Percentiles rank a stretch among this genome's conserved stretches.
phyloP scores from a whole-genome alignment of 1,140 invertebrate species.

The Ectropis grisescens region DNA sequence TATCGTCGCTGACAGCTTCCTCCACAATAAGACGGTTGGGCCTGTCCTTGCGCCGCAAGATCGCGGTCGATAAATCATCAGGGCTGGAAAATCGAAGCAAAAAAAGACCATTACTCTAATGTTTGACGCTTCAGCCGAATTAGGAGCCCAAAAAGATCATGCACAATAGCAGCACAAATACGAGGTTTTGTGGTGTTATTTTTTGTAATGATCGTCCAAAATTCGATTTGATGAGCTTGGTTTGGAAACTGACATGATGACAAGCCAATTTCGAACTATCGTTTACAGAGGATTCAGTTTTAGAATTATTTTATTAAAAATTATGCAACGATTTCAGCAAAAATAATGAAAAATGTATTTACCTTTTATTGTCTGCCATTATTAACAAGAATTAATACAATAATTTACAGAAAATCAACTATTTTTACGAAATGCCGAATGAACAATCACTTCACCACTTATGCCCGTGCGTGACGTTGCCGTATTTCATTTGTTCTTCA shows the following conservation, averaged over 20 bases:
- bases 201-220: conserved; percentile 11
- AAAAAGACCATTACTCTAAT: conserved; percentile 5
- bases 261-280: conserved; percentile 62
- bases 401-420: conserved; percentile 34
- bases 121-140: too few species aligned
- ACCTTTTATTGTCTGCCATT: conserved; percentile 74
- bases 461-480: conserved; percentile 63
- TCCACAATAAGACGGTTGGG: conserved; percentile 98
- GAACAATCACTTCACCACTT: conserved; percentile 45
- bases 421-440: conserved; percentile 53
- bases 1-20: conserved; percentile 98
- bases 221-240: conserved; percentile 12
- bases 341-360: too few species aligned
- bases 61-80: conserved; percentile 98
- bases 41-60: conserved; percentile 96
- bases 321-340: too few species aligned
- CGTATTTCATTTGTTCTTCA: conserved; percentile 70
- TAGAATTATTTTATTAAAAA: too few species aligned
- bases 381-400: conserved; percentile 44
- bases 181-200: background rate
- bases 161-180: background rate
- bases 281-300: conserved; percentile 15
- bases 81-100: conserved; percentile 65
- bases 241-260: conserved; percentile 60
- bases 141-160: too few species aligned